These are phyloP conservation scores for Loripinus fragilis DNA, from an alignment of 2,888 invertebrate species.

Conservation along the genomic window DNA sequence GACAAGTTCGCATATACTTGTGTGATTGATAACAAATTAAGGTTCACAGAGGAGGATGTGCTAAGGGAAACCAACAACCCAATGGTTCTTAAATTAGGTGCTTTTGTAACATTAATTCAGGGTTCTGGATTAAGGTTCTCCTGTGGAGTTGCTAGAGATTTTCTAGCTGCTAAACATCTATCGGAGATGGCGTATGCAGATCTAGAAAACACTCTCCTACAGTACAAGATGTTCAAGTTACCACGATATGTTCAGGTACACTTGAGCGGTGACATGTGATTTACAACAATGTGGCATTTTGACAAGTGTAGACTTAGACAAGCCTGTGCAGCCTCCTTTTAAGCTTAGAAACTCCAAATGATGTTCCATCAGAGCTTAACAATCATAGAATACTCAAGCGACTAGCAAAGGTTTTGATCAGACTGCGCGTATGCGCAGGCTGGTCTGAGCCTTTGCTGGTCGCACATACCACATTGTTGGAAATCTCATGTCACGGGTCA, in stretches of 20 bases:
- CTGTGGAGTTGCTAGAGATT: slow-evolving; percentile 69
- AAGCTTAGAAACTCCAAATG: no score
- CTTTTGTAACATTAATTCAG: slow-evolving; percentile 54
- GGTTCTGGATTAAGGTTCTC: slow-evolving; percentile 61
- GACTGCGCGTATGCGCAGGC: no score
- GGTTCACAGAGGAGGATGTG: slow-evolving; percentile 64
- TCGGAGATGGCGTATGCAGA: slow-evolving; percentile 65
- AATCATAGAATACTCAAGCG: no score
- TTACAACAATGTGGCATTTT: no score
- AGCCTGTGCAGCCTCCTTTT: no score
- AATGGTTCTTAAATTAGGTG: slow-evolving; percentile 63
- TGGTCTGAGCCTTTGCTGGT: no score
- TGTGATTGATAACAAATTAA: slow-evolving; percentile 39
- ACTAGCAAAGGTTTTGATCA: no score
- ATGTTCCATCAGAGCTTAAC: no score
- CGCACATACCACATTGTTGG: no score
- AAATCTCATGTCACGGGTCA: no score
- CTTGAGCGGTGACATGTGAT: no score
- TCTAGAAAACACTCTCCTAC: slow-evolving; percentile 55
- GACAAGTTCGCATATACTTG: slow-evolving; percentile 66
- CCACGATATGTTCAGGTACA: slow-evolving; percentile 62
- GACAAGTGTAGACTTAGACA: no score
- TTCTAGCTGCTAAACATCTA: slow-evolving; percentile 73
- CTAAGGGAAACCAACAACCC: slow-evolving; percentile 43
- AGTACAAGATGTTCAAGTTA: slow-evolving; percentile 64